Base-by-base conservation (phyloP, 1,140 invertebrate species). In the Lysiphlebus fabarum region DNA sequence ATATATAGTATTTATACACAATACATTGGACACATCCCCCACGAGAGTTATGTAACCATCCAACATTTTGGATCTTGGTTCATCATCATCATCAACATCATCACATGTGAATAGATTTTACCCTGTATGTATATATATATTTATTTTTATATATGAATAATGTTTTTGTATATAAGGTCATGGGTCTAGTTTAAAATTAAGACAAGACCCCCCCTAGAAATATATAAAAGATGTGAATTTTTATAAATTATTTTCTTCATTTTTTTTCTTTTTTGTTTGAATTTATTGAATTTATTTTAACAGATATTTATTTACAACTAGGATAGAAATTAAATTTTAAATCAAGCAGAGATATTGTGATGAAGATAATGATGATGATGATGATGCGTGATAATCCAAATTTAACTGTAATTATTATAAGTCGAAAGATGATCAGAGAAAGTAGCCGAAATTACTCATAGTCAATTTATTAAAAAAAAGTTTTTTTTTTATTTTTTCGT, bases 311-410 rank as follows among this genome's bases (percentile, higher is more conserved):
- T 42, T n/a, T 41, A n/a, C 34, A 10, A 12, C 37, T 7, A 11
- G 10, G 5, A 34, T 51, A 17, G 17, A 12, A 26, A 26, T 26
- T 26, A 26, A 26, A 26, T 26, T 26, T 26, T 26, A 26, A 26
- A 26, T 26, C 17, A 26, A 26, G 17, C 17, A 26, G 17, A 26
- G 17, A 26, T 26, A 26, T 26, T 26, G 17, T 26, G 17, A 26
- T 26, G 17, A 26, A 26, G 17, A 26, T 26, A 26, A 26, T 26
- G 17, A 26, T 26, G 17, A 26, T 26, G 17, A 62, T 70, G 70
- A 70, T 71, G 70, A 67, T 63, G 70, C 70, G 70, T 71, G 70
- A 71, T 68, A 70, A 70, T 70, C 64, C 68, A 68, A 70, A 71
- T 71, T 71, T 70, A 63, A 36, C 70, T 60, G 70, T 68, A 71